A percentile compares a stretch with the other conserved stretches of the same genome.
These are phyloP conservation scores for Coregonus suidteri DNA, from an alignment of 2,797 vertebrate genomes.

Conservation along the genomic window DNA sequence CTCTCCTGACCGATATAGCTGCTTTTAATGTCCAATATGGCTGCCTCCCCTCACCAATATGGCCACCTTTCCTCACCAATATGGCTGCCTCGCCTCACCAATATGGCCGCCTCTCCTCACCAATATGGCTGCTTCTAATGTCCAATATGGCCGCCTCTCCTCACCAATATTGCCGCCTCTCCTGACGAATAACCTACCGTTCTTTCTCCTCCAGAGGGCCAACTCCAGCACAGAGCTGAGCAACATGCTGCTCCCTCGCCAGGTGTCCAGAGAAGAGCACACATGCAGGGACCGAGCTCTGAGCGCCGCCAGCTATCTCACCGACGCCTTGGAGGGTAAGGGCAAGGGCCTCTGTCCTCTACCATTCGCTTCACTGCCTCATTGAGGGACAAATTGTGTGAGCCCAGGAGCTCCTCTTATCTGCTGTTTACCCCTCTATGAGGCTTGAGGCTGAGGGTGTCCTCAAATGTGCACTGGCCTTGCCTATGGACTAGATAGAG, in stretches of 20 bases:
- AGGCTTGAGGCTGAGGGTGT: not conserved
- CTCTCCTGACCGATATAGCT: too few species aligned
- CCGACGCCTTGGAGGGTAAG: slow-evolving; percentile 95
- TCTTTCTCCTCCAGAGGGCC: slow-evolving; percentile 60
- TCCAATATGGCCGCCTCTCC: too few species aligned
- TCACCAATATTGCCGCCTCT: too few species aligned
- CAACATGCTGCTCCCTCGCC: slow-evolving; percentile 82
- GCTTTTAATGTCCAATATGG: too few species aligned
- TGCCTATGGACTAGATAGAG: not conserved
- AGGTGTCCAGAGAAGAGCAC: slow-evolving; percentile 74
- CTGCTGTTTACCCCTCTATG: not conserved
- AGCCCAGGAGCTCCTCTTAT: not conserved
- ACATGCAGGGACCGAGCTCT: slow-evolving; percentile 84
- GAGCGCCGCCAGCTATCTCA: slow-evolving; percentile 92
- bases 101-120: too few species aligned
- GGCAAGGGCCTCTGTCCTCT: not conserved
- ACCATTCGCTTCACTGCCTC: too few species aligned
- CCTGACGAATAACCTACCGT: not conserved
- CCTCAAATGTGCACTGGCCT: not conserved
- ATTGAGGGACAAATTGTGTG: not conserved
- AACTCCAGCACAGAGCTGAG: slow-evolving; percentile 82
- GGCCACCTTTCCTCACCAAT: too few species aligned
- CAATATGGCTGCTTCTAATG: too few species aligned
- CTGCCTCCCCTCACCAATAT: too few species aligned
- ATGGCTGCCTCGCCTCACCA: too few species aligned